phyloP scores from a whole-genome alignment of 2,113 vertebrate genomes.

The Ochotona curzoniae region DNA sequence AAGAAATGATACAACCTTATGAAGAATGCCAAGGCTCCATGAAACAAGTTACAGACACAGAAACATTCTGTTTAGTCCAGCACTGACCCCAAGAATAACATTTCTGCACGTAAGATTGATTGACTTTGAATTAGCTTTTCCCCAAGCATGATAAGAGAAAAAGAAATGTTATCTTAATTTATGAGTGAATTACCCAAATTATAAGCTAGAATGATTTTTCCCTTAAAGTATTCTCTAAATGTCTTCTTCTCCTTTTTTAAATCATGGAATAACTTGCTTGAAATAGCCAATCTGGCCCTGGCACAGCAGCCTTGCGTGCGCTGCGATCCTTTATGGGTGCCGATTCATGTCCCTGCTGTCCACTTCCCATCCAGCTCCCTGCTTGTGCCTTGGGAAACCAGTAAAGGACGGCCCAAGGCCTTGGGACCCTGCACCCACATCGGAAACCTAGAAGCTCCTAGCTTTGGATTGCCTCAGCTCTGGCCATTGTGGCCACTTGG shows the following conservation, averaged over 20 bases:
- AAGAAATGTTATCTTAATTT: neutral
- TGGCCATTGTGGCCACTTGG: too few species aligned
- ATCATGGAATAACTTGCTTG: neutral
- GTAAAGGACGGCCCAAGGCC: too few species aligned
- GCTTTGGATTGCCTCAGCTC: too few species aligned
- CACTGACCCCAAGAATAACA: neutral
- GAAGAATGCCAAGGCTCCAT: neutral
- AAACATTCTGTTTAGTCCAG: neutral
- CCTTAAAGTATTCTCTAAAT: neutral
- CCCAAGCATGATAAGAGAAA: neutral
- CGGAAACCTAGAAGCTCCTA: too few species aligned
- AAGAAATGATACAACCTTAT: conserved; percentile 19
- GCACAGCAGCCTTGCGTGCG: neutral
- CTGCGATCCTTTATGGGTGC: too few species aligned
- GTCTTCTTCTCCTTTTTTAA: neutral
- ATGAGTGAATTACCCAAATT: neutral
- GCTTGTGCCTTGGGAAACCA: too few species aligned
- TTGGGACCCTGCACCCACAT: too few species aligned
- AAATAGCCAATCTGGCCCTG: neutral
- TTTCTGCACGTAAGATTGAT: neutral
- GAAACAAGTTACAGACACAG: neutral
- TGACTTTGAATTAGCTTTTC: conserved; percentile 29
- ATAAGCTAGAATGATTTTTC: neutral
- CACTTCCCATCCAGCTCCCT: too few species aligned
- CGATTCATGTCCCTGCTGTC: too few species aligned